Conservation (phyloP, 2,113 vertebrate genomes). For the Clinocottus analis region DNA sequence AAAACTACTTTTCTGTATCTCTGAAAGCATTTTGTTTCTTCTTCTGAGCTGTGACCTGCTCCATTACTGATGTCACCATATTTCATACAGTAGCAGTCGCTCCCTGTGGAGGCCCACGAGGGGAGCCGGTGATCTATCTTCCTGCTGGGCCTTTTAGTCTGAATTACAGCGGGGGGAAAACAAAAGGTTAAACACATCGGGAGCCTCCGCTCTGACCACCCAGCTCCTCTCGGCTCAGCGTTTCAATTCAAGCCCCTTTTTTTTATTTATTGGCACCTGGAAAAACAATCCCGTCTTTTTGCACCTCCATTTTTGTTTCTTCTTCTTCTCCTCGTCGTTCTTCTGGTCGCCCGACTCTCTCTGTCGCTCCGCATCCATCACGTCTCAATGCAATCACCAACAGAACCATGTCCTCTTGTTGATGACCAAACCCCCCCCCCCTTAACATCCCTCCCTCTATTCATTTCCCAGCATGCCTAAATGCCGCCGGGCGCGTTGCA, state of each 20-base stretch:
- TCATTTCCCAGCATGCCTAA: constrained; percentile 49
- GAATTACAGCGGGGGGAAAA: constrained; percentile 59
- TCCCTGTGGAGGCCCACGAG: constrained; percentile 33
- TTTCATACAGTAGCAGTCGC: constrained; percentile 50
- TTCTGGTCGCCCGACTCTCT: background rate
- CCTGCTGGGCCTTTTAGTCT: constrained; percentile 59
- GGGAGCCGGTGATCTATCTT: constrained; percentile 48
- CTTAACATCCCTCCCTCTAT: background rate
- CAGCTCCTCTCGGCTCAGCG: constrained; percentile 39
- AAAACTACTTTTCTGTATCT: constrained; percentile 6
- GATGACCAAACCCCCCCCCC: no score
- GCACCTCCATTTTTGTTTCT: background rate
- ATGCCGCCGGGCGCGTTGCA: constrained; percentile 53
- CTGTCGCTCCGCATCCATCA: constrained; percentile 27
- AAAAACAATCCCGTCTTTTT: background rate
- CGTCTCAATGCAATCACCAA: constrained; percentile 15
- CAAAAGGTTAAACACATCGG: constrained; percentile 67
- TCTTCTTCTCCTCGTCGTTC: background rate
- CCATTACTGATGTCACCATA: constrained; percentile 46
- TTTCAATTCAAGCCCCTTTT: constrained; percentile 47
- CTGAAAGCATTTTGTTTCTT: constrained; percentile 10
- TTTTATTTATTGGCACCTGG: no score
- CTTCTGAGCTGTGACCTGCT: constrained; percentile 26
- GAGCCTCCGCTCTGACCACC: constrained; percentile 62
- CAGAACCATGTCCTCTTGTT: constrained; percentile 5